Percentiles rank a stretch among this genome's conserved stretches.
Conservation (phyloP, 2,797 vertebrate species). For the Sebastes diploproa region DNA sequence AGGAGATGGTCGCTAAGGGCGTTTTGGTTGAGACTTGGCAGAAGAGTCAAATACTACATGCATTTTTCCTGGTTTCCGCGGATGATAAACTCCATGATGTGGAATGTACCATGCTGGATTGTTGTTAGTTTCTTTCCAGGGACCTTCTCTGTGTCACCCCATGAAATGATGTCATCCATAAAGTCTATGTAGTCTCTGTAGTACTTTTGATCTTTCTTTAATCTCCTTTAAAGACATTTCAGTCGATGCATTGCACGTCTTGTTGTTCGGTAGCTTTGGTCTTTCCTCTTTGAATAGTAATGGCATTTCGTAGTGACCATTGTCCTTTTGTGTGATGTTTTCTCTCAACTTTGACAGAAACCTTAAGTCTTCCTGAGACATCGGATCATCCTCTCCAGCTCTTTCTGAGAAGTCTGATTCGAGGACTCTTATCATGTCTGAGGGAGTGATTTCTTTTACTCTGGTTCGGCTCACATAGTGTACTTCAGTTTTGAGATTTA, state of each 20-base stretch:
- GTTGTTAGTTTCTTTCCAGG: neutral
- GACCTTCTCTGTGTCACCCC: neutral
- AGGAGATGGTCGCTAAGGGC: neutral
- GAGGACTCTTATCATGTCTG: neutral
- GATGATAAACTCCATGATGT: constrained; percentile 1
- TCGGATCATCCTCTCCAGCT: neutral
- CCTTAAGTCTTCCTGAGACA: constrained; percentile 15
- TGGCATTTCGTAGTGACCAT: constrained; percentile 3
- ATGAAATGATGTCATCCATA: neutral
- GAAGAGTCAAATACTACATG: neutral
- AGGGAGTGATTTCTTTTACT: neutral
- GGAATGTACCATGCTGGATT: neutral
- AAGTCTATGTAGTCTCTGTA: neutral
- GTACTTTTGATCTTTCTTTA: neutral
- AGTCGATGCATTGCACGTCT: neutral
- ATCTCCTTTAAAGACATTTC: neutral
- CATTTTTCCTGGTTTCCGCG: neutral
- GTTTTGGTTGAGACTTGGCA: neutral
- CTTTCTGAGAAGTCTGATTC: constrained; percentile 7
- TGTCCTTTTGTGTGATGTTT: neutral
- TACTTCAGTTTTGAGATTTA: neutral
- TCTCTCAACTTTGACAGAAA: constrained; percentile 10
- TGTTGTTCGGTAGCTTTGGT: neutral
- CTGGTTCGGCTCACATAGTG: neutral
- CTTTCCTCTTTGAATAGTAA: neutral